Evolutionary conservation across 2,888 invertebrate genomes (phyloP), one percentile per base, ranked within the genome.

Genomic region (Torymus auratus): DNA sequence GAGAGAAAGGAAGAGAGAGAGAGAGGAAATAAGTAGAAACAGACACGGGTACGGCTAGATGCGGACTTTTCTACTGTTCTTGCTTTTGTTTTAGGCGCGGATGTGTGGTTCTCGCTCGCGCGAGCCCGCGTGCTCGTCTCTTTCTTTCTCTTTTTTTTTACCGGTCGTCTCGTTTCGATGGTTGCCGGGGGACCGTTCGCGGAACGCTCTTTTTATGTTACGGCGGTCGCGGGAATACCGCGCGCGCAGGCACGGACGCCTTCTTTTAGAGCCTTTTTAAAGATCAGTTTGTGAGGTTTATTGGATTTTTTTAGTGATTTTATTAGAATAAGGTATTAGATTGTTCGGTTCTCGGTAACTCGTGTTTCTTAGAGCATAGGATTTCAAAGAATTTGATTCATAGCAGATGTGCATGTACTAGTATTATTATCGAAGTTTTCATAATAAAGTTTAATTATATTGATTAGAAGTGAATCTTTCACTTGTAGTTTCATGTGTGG

Each of bases 121-220:
- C 41, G 41, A 41, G 41, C 41, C 52, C 20, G 4, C 64, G 55
- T 14, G 58, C 52, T 17, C 7, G 14, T 14, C 23, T 28, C 14
- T 58, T 50, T 65, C 56, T 13, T 11, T 53, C 14, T 67, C 50
- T 69, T 56, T 56, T 73, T 61, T 73, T 23, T 55, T 17, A 28
- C n/a, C 56, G 28, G 41, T 61, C 53, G 62, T 28, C 69, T 69
- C 20, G 76, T 76, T 76, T 76, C 55, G 76, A 69, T 69, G 76
- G 76, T 20, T 61, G 69, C 50, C 14, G 23, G 28, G 76, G 76
- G 76, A 76, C 69, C 62, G 28, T 75, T 75, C 75, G 62, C 5
- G 4, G 68, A 68, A 76, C 15, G 52, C 14, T 68, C 75, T 62
- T 69, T 61, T 76, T 76, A 56, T 69, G 53, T 41, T 61, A 50